These are phyloP conservation scores for Microcebus ravelobensis DNA, from an alignment of 2,113 vertebrate species.

Conservation along the genomic window DNA sequence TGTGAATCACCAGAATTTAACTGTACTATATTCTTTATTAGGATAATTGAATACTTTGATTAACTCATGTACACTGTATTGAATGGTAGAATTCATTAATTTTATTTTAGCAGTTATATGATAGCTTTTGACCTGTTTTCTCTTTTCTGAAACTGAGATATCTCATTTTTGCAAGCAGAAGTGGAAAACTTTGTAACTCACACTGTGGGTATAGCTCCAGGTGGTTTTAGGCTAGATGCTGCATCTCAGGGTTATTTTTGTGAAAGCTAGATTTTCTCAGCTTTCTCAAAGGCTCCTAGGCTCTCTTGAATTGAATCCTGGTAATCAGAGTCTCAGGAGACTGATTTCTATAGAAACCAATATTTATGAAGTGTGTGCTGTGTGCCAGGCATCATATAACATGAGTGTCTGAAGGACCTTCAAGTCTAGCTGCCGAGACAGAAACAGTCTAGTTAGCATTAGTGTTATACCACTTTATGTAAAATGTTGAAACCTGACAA, in stretches of 20 bases:
- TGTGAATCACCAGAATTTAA: background rate
- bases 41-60: background rate
- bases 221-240: background rate
- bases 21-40: background rate
- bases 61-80: background rate
- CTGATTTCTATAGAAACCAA: conserved; percentile 5
- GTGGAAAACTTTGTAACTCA: background rate
- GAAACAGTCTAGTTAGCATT: background rate
- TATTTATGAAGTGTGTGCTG: background rate
- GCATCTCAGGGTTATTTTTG: background rate
- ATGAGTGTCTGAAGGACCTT: background rate
- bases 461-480: background rate
- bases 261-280: background rate
- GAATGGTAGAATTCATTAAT: background rate
- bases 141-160: background rate
- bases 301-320: conserved; percentile 29
- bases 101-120: background rate
- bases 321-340: conserved; percentile 49
- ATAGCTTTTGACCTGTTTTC: background rate
- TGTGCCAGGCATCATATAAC: background rate
- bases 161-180: conserved; percentile 13
- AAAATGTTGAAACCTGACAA: background rate
- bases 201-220: background rate
- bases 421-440: background rate
- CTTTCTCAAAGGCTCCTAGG: background rate